Base-by-base conservation (phyloP, 1,140 invertebrate genomes). In the Leptinotarsa lineolata region DNA sequence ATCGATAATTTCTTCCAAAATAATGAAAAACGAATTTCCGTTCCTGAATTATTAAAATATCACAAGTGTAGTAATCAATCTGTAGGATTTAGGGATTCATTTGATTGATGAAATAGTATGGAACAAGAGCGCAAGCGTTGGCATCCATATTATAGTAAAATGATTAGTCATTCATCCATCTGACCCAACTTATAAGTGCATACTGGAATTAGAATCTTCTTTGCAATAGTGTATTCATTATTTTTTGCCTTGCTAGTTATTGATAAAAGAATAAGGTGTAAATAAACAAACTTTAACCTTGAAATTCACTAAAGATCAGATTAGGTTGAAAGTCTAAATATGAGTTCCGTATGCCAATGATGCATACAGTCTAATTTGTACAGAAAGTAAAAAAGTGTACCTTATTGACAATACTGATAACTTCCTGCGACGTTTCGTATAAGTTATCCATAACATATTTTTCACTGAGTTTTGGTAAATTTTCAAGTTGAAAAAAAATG, bases 91-190 rank as follows among this genome's bases (percentile, higher is more conserved):
- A 4, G 0, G 1, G 20, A 54, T 16, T 68, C 24, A 12, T 44
- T 63, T 45, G 24, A 64, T 71, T 61, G 60, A 58, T n/a, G 60
- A 71, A 71, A 46, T 24, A 20, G 20, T 44, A 39, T 39, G 5
- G 24, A 6, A 68, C 21, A 67, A 68, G 11, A 46, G 73, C 76
- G 76, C 76, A 77, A 63, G 20, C 76, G 73, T 68, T n/a, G 21
- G 63, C 39, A n/a, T 70, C 76, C 73, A 77, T 77, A 21, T 77
- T 77, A 70, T 74, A n/a, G 46, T 70, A 70, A 65, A 73, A 20
- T 46, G 60, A 71, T 71, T 71, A 71, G 69, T 30, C 69, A 71
- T 39, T 20, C 16, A 63, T 39, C 8, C 8, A 60, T 54, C 15
- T 18, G 15, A 54, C 13, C 54, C 60, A 73, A 63, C 68, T 72